Evolutionary conservation across 2,888 invertebrate species (phyloP).

Genomic region (Erebia palarica): DNA sequence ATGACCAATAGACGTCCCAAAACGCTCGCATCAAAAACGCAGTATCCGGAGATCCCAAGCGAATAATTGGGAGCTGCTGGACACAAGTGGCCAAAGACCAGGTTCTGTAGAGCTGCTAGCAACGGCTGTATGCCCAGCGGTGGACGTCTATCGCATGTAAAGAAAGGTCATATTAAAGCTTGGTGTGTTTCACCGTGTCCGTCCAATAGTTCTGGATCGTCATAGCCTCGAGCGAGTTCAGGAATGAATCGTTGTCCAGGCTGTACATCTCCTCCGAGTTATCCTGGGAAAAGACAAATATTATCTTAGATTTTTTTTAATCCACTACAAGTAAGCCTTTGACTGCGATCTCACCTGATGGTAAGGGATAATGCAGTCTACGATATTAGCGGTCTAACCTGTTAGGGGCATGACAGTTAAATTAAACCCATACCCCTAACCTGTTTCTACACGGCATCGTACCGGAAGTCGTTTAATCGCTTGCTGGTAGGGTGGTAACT

Average conservation of each 20-base stretch:
- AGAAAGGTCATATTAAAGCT: slow-evolving; percentile 81
- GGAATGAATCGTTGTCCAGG: slow-evolving; percentile 95
- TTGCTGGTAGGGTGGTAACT: too few species aligned
- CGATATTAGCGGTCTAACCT: too few species aligned
- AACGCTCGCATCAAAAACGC: background rate
- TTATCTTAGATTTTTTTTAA: too few species aligned
- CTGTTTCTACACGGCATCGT: too few species aligned
- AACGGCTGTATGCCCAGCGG: background rate
- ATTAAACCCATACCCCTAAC: too few species aligned
- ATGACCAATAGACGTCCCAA: background rate
- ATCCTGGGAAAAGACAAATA: slow-evolving; percentile 84
- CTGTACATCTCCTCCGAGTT: slow-evolving; percentile 97
- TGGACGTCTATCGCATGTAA: background rate
- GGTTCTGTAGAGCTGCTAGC: background rate
- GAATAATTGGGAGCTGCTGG: background rate
- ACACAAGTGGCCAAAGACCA: background rate
- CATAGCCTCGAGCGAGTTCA: slow-evolving; percentile 96
- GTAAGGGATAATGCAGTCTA: too few species aligned
- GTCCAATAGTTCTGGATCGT: slow-evolving; percentile 97
- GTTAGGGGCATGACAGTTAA: too few species aligned
- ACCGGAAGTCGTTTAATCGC: too few species aligned
- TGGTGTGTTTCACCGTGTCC: slow-evolving; percentile 94
- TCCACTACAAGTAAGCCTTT: too few species aligned
- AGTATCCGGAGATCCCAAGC: background rate
- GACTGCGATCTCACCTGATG: too few species aligned